Evolutionary conservation across 2,888 invertebrate genomes (phyloP).

Genomic region (Cantharis flavilabris): DNA sequence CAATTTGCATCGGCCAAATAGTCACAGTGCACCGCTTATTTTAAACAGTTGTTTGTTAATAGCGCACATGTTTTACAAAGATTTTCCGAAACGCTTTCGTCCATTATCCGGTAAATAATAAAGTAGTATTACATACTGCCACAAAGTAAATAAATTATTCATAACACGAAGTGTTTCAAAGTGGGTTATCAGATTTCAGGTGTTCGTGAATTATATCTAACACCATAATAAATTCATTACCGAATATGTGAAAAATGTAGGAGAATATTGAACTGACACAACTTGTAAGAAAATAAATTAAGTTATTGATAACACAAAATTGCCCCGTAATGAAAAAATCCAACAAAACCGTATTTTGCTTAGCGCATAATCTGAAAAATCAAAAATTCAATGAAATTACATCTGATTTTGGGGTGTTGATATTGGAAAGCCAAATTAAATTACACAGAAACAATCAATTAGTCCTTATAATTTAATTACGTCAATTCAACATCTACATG

Average conservation of each 20-base stretch:
- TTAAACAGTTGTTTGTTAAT: neutral
- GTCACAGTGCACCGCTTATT: neutral
- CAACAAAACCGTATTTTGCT: neutral
- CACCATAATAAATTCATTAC: slow-evolving; percentile 22
- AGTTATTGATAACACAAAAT: slow-evolving; percentile 1
- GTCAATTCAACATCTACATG: neutral
- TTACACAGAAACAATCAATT: neutral
- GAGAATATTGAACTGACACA: slow-evolving; percentile 7
- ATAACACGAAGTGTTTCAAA: slow-evolving; percentile 29
- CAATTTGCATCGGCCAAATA: neutral
- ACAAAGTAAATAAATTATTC: slow-evolving; percentile 30
- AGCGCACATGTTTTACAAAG: slow-evolving; percentile 7
- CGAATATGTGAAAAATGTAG: slow-evolving; percentile 10
- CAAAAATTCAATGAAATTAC: neutral
- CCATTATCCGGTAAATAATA: slow-evolving; percentile 28
- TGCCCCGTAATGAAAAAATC: neutral
- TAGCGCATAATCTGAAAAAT: neutral
- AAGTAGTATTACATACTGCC: slow-evolving; percentile 23
- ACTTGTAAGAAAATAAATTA: slow-evolving; percentile 6
- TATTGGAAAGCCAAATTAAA: neutral
- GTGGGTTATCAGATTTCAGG: slow-evolving; percentile 29
- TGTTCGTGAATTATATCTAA: slow-evolving; percentile 22
- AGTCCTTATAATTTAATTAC: neutral
- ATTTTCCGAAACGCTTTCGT: slow-evolving; percentile 17
- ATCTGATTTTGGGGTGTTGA: neutral